Percentiles rank a stretch among this genome's conserved stretches.
Conservation (phyloP, 2,797 vertebrate species). For the Cossypha polioptera region DNA sequence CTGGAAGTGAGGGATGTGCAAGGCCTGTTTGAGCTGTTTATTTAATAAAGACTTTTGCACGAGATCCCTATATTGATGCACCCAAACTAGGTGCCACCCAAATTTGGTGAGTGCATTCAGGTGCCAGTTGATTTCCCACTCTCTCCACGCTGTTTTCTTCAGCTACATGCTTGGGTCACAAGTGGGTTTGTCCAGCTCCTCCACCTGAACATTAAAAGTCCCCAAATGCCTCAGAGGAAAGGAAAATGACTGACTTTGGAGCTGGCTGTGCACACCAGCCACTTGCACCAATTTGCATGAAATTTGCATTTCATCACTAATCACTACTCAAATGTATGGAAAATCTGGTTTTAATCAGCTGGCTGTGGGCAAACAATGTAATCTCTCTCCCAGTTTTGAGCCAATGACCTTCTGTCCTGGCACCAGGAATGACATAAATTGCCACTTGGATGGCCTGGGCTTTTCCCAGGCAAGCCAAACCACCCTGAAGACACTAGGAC, state of each 20-base stretch:
- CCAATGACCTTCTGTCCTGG: not conserved
- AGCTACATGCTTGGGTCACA: not conserved
- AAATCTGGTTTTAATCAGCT: slow-evolving; percentile 13
- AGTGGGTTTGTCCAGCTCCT: not conserved
- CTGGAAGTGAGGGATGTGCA: not conserved
- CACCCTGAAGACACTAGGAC: not conserved
- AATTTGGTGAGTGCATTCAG: not conserved
- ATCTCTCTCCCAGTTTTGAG: not conserved
- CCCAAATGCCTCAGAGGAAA: not conserved
- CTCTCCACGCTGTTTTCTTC: not conserved
- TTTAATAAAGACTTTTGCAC: not conserved
- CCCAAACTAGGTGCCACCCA: not conserved
- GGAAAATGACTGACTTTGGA: not conserved
- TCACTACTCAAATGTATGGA: not conserved
- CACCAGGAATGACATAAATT: not conserved
- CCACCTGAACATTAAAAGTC: not conserved
- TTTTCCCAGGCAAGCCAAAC: not conserved
- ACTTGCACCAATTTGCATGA: slow-evolving; percentile 21
- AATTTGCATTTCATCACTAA: slow-evolving; percentile 36
- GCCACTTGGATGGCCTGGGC: not conserved
- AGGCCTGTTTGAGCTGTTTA: slow-evolving; percentile 12
- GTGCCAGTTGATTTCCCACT: fast-evolving
- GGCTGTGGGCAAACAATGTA: slow-evolving; percentile 23
- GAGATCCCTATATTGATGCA: not conserved
- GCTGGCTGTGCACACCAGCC: not conserved